Percentiles rank a stretch among this genome's conserved stretches.
Evolutionary conservation across 2,888 invertebrate species (phyloP).

Genomic region (Callinectes sapidus): DNA sequence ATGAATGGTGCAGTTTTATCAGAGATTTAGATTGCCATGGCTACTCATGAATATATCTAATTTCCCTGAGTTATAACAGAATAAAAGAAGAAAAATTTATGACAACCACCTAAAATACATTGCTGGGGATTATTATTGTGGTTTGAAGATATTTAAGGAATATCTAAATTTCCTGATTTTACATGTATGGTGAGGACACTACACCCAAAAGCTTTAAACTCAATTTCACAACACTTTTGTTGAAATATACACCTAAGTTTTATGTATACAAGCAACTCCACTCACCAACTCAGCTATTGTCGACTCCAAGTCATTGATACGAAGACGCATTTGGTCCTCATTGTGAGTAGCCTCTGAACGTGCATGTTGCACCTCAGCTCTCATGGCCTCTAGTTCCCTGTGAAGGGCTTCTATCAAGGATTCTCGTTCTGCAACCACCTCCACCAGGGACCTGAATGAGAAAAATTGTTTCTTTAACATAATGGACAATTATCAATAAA

Average conservation of each 20-base stretch:
- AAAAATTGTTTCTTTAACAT: not conserved
- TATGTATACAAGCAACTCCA: not conserved
- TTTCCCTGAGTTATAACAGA: too few relatives aligned
- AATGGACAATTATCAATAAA: not conserved
- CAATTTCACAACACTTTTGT: not conserved
- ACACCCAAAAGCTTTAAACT: too few relatives aligned
- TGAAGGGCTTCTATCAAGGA: constrained; percentile 84
- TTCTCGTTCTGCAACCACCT: constrained; percentile 70
- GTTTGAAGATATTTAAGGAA: too few relatives aligned
- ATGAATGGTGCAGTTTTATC: too few relatives aligned
- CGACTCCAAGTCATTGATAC: constrained; percentile 78
- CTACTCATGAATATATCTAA: too few relatives aligned
- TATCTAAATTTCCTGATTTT: too few relatives aligned
- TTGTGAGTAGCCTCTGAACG: constrained; percentile 79
- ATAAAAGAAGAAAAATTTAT: too few relatives aligned
- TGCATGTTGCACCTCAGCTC: constrained; percentile 85
- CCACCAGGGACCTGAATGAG: constrained; percentile 52
- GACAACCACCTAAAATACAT: too few relatives aligned
- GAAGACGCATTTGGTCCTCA: constrained; percentile 78
- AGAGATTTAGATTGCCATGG: too few relatives aligned
- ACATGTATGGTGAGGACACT: too few relatives aligned
- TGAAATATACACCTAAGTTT: not conserved
- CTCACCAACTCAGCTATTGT: constrained; percentile 77
- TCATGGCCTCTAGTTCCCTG: constrained; percentile 77
- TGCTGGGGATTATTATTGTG: too few relatives aligned